Percentiles rank a stretch among this genome's conserved stretches.
Conservation (phyloP, 2,113 vertebrate genomes). For the Micromys minutus region DNA sequence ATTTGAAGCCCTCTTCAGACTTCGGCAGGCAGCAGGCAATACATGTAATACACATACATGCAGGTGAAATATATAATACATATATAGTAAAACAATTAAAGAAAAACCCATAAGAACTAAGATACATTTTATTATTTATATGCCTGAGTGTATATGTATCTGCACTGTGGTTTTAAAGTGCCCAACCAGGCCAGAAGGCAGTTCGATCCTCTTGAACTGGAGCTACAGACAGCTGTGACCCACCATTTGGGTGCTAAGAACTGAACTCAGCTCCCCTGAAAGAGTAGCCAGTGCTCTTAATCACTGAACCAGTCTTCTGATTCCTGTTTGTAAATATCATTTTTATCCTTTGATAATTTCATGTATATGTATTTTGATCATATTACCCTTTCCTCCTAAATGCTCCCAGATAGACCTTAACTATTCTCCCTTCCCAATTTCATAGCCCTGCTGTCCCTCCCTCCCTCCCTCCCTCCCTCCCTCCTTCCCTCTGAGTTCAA, state of each 20-base stretch:
- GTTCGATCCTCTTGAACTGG: background rate
- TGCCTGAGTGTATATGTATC: background rate
- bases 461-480: background rate
- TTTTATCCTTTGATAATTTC: background rate
- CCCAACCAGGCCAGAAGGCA: no score
- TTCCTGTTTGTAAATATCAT: background rate
- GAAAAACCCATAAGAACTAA: background rate
- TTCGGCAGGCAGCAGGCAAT: background rate
- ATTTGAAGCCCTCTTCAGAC: background rate
- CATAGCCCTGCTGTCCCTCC: background rate
- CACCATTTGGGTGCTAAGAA: background rate
- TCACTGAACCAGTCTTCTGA: background rate
- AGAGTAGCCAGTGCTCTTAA: background rate
- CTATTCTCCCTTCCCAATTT: background rate
- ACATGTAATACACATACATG: background rate
- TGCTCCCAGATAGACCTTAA: background rate
- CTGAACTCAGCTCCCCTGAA: background rate
- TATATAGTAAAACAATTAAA: background rate
- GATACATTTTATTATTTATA: background rate
- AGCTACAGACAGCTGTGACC: background rate
- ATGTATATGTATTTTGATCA: background rate
- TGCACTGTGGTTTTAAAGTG: background rate
- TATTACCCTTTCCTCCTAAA: background rate
- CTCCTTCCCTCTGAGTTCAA: background rate
- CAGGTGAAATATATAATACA: background rate